phyloP scores from a whole-genome alignment of 2,888 invertebrate genomes.

The Brachynemurus nebulosus region DNA sequence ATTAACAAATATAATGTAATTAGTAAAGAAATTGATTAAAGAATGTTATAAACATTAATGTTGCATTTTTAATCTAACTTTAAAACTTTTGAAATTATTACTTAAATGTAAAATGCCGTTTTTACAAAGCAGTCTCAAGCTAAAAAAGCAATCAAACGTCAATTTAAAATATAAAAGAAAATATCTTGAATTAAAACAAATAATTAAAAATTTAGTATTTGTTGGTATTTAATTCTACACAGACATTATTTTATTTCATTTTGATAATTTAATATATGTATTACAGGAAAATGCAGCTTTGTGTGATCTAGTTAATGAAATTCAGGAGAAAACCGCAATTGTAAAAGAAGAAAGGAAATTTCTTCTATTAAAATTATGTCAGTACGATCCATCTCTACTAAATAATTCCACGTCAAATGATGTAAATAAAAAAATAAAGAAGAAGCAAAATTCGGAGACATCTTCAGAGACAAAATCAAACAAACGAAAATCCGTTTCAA shows the following conservation, averaged over 20 bases:
- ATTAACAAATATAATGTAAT: too few relatives aligned
- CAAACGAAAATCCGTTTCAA: constrained; percentile 21
- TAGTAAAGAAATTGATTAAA: too few relatives aligned
- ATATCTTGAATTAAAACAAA: constrained; percentile 44
- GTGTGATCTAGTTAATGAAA: constrained; percentile 76
- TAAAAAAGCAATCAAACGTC: constrained; percentile 5
- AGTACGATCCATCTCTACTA: constrained; percentile 36
- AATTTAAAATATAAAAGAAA: constrained; percentile 43
- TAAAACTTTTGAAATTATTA: too few relatives aligned
- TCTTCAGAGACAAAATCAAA: constrained; percentile 17
- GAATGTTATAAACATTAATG: too few relatives aligned
- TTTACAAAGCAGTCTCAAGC: constrained; percentile 1
- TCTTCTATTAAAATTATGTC: constrained; percentile 60
- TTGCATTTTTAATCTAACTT: too few relatives aligned
- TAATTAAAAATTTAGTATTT: constrained; percentile 49
- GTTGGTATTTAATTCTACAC: constrained; percentile 35
- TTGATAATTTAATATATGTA: constrained; percentile 13
- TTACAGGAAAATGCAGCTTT: constrained; percentile 69
- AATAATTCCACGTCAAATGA: not conserved
- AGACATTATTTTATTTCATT: constrained; percentile 4
- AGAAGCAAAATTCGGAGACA: not conserved
- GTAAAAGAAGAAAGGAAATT: constrained; percentile 75
- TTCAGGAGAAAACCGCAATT: constrained; percentile 66
- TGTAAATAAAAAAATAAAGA: constrained; percentile 2
- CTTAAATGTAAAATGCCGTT: constrained; percentile 7